A percentile compares a stretch with the other conserved stretches of the same genome.
Evolutionary conservation across 2,113 vertebrate species (phyloP).

Genomic region (Chrysemys picta): DNA sequence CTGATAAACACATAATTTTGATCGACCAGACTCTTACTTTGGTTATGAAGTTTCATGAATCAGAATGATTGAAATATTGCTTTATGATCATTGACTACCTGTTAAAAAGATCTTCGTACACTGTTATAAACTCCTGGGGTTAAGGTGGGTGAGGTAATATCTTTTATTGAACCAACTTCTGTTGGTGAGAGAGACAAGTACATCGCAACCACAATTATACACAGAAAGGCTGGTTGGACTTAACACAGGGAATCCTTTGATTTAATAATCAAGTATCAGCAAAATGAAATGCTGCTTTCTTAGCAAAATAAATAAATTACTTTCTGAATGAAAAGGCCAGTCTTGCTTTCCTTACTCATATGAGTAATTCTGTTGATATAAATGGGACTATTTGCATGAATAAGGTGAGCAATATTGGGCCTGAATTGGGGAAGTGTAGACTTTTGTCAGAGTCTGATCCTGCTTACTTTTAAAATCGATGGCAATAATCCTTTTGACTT

Average conservation of each 20-base stretch:
- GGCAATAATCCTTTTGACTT: neutral
- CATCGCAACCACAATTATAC: fast-evolving
- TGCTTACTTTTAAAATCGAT: neutral
- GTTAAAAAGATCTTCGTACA: neutral
- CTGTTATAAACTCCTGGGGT: neutral
- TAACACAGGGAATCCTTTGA: neutral
- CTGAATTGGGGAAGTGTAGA: neutral
- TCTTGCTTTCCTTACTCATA: neutral
- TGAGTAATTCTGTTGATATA: neutral
- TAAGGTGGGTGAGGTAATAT: neutral
- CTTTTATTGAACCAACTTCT: neutral
- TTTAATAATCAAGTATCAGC: neutral
- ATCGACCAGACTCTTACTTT: neutral
- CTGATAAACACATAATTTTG: neutral
- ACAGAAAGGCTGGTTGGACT: neutral
- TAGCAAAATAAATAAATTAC: neutral
- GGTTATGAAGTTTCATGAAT: neutral
- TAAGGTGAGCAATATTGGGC: neutral
- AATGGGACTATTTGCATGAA: neutral
- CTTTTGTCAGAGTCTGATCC: neutral
- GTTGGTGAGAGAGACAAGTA: neutral
- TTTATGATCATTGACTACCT: neutral
- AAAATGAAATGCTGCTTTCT: neutral
- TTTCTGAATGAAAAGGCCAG: neutral
- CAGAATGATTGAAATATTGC: neutral